A percentile compares a stretch with the other conserved stretches of the same genome.
phyloP scores from a whole-genome alignment of 2,888 invertebrate genomes.

The Cataglyphis cursor region DNA sequence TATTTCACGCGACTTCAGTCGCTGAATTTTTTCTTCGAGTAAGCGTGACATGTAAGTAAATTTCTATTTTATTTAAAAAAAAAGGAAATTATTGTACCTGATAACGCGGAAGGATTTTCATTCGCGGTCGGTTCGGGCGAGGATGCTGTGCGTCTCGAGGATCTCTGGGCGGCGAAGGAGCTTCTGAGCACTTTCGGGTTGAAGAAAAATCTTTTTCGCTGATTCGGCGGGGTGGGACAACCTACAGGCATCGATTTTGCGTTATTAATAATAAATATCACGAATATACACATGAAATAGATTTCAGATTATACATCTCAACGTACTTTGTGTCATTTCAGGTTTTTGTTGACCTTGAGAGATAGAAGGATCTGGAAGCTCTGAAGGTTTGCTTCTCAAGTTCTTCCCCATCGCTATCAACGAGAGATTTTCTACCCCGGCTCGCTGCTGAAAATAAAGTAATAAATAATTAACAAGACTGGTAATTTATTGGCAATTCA shows the following conservation, averaged over 20 bases:
- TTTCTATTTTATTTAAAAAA: background rate
- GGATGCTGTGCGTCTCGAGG: conserved; percentile 78
- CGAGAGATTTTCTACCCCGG: conserved; percentile 68
- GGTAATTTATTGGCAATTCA: background rate
- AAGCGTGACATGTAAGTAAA: background rate
- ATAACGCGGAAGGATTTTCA: conserved; percentile 90
- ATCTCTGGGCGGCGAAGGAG: conserved; percentile 89
- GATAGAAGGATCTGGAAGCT: conserved; percentile 78
- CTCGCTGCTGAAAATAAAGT: conserved; percentile 61
- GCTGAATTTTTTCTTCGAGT: conserved; percentile 10
- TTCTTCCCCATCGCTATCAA: conserved; percentile 78
- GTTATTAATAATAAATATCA: conserved; percentile 1
- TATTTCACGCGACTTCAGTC: background rate
- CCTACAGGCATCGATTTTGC: conserved; percentile 74
- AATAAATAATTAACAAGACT: background rate
- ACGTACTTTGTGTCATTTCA: conserved; percentile 90
- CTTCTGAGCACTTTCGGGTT: conserved; percentile 93
- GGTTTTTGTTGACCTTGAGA: conserved; percentile 81
- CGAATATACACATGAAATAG: background rate
- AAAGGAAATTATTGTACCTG: conserved; percentile 88
- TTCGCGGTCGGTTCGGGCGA: conserved; percentile 86
- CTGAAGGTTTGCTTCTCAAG: conserved; percentile 81
- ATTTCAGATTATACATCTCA: conserved; percentile 23
- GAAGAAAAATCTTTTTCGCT: conserved; percentile 93
- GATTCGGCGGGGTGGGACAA: conserved; percentile 94